phyloP scores from a whole-genome alignment of 2,113 vertebrate genomes.

The Daubentonia madagascariensis region DNA sequence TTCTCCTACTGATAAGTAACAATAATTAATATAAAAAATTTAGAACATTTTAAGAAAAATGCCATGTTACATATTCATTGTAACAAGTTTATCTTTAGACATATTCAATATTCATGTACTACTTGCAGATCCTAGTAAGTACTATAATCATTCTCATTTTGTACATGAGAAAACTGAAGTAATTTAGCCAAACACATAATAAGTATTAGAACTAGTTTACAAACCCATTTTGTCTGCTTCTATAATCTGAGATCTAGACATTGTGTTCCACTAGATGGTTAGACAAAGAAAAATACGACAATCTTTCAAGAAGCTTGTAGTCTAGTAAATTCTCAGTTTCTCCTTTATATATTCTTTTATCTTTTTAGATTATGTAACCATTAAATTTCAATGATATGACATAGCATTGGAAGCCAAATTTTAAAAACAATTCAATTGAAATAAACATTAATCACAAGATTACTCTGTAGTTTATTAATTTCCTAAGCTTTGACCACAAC shows the following conservation, averaged over 20 bases:
- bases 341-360: neutral
- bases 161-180: neutral
- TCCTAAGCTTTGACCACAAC: neutral
- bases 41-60: slow-evolving; percentile 3
- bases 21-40: neutral
- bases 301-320: neutral
- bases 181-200: neutral
- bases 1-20: neutral
- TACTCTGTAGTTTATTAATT: neutral
- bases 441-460: neutral
- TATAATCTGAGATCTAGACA: neutral
- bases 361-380: neutral
- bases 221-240: neutral
- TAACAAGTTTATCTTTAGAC: too few relatives aligned
- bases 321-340: neutral
- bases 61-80: neutral
- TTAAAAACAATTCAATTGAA: neutral
- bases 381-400: neutral
- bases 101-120: too few relatives aligned
- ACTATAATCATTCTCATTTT: neutral
- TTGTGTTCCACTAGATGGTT: neutral
- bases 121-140: neutral
- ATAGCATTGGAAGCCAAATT: too few relatives aligned
- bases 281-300: neutral
- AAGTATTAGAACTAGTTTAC: neutral